Evolutionary conservation across 2,113 vertebrate species (phyloP), one percentile per base, ranked within the genome.

Genomic region (Tupaia chinensis): DNA sequence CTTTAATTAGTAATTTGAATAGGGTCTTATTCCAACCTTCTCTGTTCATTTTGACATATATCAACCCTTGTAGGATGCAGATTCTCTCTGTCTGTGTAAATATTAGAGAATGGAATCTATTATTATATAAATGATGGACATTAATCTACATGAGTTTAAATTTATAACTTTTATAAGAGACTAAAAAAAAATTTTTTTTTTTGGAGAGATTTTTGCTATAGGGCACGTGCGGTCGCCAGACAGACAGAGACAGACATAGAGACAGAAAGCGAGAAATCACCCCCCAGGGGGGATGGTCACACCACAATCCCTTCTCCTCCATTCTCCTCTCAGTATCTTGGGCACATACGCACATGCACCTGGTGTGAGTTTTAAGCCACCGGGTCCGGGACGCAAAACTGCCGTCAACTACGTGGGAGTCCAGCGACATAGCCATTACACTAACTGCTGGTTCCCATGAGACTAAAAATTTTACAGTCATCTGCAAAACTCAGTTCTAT

Each of bases 101-200:
- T 85, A 58, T 9, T 82, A 73, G 27, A 79, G 9, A 83, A 92
- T 68, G 61, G 19, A 56, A 2, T 86, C 77, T 63, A 70, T 78
- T 10, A 58, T 87, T 91, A 76, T 85, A 56, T 82, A 56, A 58
- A 78, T 78, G 70, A 86, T 19, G 53, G 63, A 65, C n/a, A 81
- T 14, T 81, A 89, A 44, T 73, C 34, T 29, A 86, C 15, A 63
- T 56, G 58, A 44, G 54, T 65, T 74, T 53, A 87, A 87, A 84
- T 74, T 89, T 69, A 44, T 95, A 61, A 70, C 23, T 93, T 91
- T 93, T 70, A 83, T 88, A 54, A 84, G 91, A 82, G 69, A 27
- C 23, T 70, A 95, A 95, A 32, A 32, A 32, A 32, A 32, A 32
- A 32, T 2, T 32, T 32, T 32, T 32, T 32, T 32, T 32, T 32